Evolutionary conservation across 2,113 vertebrate species (phyloP), one percentile per base, ranked within the genome.

Genomic region (Grammomys dolichurus): DNA sequence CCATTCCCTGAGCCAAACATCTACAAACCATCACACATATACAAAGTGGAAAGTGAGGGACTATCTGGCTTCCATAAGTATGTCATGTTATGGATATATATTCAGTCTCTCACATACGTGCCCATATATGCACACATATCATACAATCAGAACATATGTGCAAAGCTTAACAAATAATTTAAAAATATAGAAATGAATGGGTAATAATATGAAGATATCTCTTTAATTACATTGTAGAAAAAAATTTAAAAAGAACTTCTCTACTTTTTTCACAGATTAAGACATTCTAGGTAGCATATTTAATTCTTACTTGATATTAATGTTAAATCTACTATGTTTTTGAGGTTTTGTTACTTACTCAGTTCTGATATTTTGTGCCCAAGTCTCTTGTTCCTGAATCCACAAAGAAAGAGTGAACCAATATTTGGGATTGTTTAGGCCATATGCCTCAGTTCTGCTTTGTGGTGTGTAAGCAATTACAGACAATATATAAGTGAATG

Each of bases 401-500:
- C 19, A 36, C 26, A 67, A 48, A n/a, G 3, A 80, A 67, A 84
- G 11, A 94, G 72, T 80, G 9, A 82, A 46, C 51, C 81, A 78
- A 80, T 67, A 87, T 69, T 78, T 87, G 36, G 75, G 58, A 17
- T 73, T 76, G 58, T 80, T 7, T 28, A 36, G 20, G 40, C 5
- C 51, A 14, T 72, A 60, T 12, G 75, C 56, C 20, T 96, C 86
- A 73, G 20, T 86, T 91, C 46, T 91, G 31, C 63, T 1, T 56
- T 17, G 1, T 28, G n/a, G 63, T 91, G 26, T 73, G 89, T 94
- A 96, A 67, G 4, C 36, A 92, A 67, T 72, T 58, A 20, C 1
- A 93, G 84, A 90, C 54, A 87, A 90, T n/a, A 89, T 65, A 75
- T 87, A 86, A 81, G 65, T 8, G 1, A 93, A 24, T 70, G 33